Evolutionary conservation across 2,113 vertebrate species (phyloP).

Genomic region (Falco punctatus): DNA sequence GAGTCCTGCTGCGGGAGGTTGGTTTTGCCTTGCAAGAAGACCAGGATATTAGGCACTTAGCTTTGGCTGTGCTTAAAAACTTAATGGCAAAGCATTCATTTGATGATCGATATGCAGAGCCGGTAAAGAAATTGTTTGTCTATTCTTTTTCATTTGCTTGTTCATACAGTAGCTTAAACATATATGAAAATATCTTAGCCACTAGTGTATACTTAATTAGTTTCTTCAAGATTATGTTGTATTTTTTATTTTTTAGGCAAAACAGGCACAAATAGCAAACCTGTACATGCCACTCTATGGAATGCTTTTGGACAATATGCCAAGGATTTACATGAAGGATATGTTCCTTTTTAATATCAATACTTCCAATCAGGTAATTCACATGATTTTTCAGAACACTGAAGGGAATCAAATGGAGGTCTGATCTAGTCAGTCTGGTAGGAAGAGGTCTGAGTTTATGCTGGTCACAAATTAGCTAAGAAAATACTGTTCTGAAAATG

Average conservation of each 20-base stretch:
- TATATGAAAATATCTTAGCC: background rate
- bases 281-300: slow-evolving; percentile 96
- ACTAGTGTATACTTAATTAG: background rate
- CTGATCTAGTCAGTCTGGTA: background rate
- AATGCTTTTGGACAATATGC: slow-evolving; percentile 98
- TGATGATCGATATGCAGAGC: slow-evolving; percentile 89
- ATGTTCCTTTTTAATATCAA: slow-evolving; percentile 91
- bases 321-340: slow-evolving; percentile 95
- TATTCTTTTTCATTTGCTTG: background rate
- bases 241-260: slow-evolving; percentile 78
- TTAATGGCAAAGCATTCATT: slow-evolving; percentile 97
- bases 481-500: background rate
- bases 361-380: slow-evolving; percentile 90
- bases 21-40: slow-evolving; percentile 96
- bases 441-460: background rate
- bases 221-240: background rate
- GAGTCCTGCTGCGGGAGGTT: slow-evolving; percentile 91
- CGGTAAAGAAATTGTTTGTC: slow-evolving; percentile 76
- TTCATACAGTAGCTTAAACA: background rate
- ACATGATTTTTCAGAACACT: background rate
- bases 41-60: slow-evolving; percentile 93
- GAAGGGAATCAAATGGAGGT: background rate
- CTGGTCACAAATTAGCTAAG: background rate
- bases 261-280: slow-evolving; percentile 92
- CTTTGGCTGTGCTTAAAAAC: slow-evolving; percentile 92